These are phyloP conservation scores for Pedetes capensis DNA, from an alignment of 2,113 vertebrate genomes.

Conservation along the genomic window DNA sequence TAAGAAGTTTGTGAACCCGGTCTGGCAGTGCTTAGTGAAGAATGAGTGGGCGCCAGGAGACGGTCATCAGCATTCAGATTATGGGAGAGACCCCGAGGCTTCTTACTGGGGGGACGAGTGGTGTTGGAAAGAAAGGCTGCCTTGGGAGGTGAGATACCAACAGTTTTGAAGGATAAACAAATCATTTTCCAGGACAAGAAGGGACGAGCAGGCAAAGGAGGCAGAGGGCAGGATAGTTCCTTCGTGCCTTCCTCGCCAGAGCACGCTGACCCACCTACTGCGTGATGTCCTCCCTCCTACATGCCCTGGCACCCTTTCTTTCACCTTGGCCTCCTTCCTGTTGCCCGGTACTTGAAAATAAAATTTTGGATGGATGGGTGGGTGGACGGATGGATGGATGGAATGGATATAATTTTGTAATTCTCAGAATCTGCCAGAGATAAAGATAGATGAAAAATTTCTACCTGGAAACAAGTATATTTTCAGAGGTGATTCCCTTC, in stretches of 20 bases:
- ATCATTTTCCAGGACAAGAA: not conserved
- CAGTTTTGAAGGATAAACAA: not conserved
- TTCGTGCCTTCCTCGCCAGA: not conserved
- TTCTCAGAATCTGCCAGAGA: not conserved
- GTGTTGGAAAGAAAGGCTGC: not conserved
- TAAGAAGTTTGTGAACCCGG: too few species aligned
- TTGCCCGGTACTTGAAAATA: not conserved
- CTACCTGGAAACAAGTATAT: not conserved
- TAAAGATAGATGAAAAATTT: not conserved
- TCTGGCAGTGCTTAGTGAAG: not conserved
- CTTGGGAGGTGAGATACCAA: not conserved
- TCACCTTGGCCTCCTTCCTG: not conserved
- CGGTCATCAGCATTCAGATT: rapidly evolving
- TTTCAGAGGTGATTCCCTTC: not conserved
- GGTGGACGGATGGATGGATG: not conserved
- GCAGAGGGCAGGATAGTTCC: not conserved
- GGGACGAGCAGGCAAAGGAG: not conserved
- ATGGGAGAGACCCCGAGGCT: not conserved
- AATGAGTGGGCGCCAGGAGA: rapidly evolving
- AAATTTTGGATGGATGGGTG: too few species aligned
- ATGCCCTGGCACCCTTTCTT: rapidly evolving
- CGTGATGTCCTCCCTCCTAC: not conserved
- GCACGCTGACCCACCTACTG: rapidly evolving
- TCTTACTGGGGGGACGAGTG: too few species aligned
- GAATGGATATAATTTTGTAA: not conserved